These are phyloP conservation scores for Oscheius onirici DNA, from an alignment of 2,888 invertebrate genomes.

Conservation along the genomic window DNA sequence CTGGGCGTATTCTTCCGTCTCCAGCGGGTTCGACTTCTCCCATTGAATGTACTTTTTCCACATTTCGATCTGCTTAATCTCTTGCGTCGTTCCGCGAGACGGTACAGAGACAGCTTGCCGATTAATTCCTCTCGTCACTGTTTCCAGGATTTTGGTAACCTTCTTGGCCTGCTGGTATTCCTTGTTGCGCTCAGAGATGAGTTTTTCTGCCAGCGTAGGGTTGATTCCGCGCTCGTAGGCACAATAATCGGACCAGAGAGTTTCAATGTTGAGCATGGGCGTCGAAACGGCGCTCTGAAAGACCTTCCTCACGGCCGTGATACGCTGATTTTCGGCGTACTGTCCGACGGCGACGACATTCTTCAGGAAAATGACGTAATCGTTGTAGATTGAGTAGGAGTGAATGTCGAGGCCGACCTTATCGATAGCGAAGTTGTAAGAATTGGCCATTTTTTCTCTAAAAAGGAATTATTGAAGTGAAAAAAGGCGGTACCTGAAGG, in stretches of 20 bases:
- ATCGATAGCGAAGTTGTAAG: conserved; percentile 97
- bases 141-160: conserved; percentile 94
- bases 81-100: conserved; percentile 78
- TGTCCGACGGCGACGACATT: conserved; percentile 85
- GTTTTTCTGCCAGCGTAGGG: conserved; percentile 90
- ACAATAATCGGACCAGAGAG: conserved; percentile 92
- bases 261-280: conserved; percentile 95
- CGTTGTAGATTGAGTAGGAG: conserved; percentile 95
- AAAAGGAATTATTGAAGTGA: conserved; percentile 26
- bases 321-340: conserved; percentile 99
- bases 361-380: conserved; percentile 92
- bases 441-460: conserved; percentile 99
- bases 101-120: conserved; percentile 94
- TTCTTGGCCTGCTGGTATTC: conserved; percentile 82
- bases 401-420: conserved; percentile 98
- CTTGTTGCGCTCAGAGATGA: conserved; percentile 93
- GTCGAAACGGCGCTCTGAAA: conserved; percentile 95
- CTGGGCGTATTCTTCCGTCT: conserved; percentile 87
- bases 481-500: conserved; percentile 80
- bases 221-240: conserved; percentile 89
- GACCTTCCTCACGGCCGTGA: conserved; percentile 94
- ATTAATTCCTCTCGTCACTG: conserved; percentile 91
- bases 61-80: conserved; percentile 80
- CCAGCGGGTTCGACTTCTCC: conserved; percentile 94
- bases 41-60: conserved; percentile 99